Evolutionary conservation across 2,797 vertebrate genomes (phyloP), one percentile per base, ranked within the genome.

Genomic region (Nasua narica): DNA sequence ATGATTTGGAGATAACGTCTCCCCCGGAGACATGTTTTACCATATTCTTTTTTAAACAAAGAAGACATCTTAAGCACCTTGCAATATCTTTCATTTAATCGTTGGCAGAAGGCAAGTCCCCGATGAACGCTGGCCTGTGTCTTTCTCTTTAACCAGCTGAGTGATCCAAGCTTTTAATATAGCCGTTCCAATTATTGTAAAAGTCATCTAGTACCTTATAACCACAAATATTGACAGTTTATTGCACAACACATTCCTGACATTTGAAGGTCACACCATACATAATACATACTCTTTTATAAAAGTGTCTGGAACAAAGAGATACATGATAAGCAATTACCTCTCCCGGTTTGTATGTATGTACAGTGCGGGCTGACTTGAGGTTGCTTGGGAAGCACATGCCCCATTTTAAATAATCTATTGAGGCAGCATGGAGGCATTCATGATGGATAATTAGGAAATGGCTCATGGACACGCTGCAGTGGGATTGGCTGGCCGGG

Each of bases 191-290:
- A 99, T 99, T 99, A 99, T 99, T 99, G 99, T 99, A 99, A 99
- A 99, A 99, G 99, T 99, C 99, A 99, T 99, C 99, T 99, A 99
- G 99, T 99, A 99, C 99, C 99, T 99, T 99, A 99, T 99, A 99
- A 99, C 99, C 99, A 99, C 99, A 99, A 99, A 99, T 99, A 99
- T 99, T 99, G 99, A 99, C 99, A 99, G 99, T 99, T 99, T 99
- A 99, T 99, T 99, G 99, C 99, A 99, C 99, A 99, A 99, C 98
- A 99, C 99, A 99, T 99, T 99, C 99, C 99, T 99, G 99, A 99
- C 99, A 99, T 99, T 99, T 99, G 99, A 99, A 99, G 99, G 99
- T 99, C 99, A 99, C 99, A 99, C 99, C 99, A 99, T 99, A 99
- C 99, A 99, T 99, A 99, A 99, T 99, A 99, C 99, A 99, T 99